A percentile compares a stretch with the other conserved stretches of the same genome.
phyloP scores from a whole-genome alignment of 2,797 vertebrate species.

The Sciurus carolinensis region DNA sequence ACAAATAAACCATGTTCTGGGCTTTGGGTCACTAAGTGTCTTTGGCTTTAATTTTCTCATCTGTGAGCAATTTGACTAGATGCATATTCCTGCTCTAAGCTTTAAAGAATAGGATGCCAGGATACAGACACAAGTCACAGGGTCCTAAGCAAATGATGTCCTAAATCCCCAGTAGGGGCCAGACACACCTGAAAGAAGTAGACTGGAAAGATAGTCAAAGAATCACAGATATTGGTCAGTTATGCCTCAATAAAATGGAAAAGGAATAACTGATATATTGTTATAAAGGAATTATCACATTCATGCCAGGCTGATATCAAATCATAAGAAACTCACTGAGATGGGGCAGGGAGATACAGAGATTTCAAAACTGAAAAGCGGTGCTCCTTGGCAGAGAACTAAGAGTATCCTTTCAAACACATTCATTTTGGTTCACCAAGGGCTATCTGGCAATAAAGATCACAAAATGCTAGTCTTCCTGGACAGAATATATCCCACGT shows the following conservation, averaged over 20 bases:
- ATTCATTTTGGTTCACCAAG: neutral
- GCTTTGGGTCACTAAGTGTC: neutral
- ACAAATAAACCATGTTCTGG: neutral
- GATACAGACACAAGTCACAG: neutral
- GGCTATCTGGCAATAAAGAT: neutral
- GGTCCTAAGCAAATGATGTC: neutral
- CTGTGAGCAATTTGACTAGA: neutral
- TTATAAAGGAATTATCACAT: neutral
- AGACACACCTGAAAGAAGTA: slow-evolving; percentile 30
- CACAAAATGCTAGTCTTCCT: neutral
- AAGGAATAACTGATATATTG: neutral
- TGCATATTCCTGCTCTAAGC: neutral
- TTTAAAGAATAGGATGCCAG: neutral
- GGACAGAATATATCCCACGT: neutral
- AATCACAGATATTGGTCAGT: slow-evolving; percentile 13
- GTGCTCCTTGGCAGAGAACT: slow-evolving; percentile 1
- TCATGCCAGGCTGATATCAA: neutral
- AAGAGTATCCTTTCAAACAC: neutral
- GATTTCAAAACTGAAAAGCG: slow-evolving; percentile 15
- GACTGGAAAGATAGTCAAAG: neutral
- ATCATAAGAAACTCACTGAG: neutral
- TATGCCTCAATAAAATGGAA: neutral
- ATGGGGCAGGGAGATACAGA: neutral
- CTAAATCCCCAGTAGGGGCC: neutral
- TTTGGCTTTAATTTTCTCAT: neutral